Evolutionary conservation across 92 coral and sea anemone genomes (phyloP), one percentile per base, ranked within the genome.

Genomic region (Zoanthus gigantus): DNA sequence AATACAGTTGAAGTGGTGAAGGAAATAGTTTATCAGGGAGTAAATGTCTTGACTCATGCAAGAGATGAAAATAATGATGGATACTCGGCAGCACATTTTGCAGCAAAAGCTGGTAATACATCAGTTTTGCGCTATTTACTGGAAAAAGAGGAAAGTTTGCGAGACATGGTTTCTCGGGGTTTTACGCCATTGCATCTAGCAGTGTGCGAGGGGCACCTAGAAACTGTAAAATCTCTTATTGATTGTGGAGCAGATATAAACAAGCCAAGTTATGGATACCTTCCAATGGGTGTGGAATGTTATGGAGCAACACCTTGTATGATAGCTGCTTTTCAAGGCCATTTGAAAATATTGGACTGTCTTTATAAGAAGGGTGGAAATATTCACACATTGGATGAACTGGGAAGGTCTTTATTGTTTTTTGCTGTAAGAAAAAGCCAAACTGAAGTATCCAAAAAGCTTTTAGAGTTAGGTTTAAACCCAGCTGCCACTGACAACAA

Each of bases 121-220:
- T 7, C 69, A 14, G 23, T 32, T 1, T 31, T 84, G 28, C 72
- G 52, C 52, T 84, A 84, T 32, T 56, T 84, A 32, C 13, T 84
- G 71, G 68, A 84, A 80, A 72, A 72, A 50, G 88, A 84, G 32
- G 50, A 17, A 32, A 72, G 88, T 60, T 75, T 84, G 60, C 72
- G 54, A 52, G 80, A 72, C 57, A 45, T 75, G 78, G 18, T 29
- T 14, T 71, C 69, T 6, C 11, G 80, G 56, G 81, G 88, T 31
- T 84, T 72, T 50, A 53, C 88, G 4, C 88, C 88, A 31, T 48
- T 84, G 48, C 88, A 84, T 32, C 88, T 84, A 9, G 81, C 88
- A 7, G 60, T 80, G 17, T 48, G 54, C 14, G 18, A 53, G n/a
- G 88, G 88, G 0, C 88, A 84, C 50, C 9, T 14, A 8, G 82